These are phyloP conservation scores for Toxotes chatareus DNA, from an alignment of 2,113 vertebrate genomes.

Conservation along the genomic window DNA sequence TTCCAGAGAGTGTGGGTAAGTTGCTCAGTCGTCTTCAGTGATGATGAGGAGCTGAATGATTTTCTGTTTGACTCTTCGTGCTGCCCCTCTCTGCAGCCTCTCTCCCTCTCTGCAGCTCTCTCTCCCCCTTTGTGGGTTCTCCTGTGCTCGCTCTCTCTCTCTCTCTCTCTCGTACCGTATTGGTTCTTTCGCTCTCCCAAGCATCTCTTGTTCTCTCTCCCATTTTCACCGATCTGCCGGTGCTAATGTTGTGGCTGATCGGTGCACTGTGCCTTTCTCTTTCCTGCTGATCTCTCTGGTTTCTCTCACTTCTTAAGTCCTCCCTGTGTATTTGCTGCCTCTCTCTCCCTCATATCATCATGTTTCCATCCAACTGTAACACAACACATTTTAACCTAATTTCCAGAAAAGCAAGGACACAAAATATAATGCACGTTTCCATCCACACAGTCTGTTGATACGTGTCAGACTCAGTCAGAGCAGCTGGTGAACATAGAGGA, in stretches of 20 bases:
- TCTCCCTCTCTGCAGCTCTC: constrained; percentile 37
- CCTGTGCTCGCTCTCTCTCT: constrained; percentile 27
- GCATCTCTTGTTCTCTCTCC: not conserved
- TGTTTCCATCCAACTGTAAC: too few relatives aligned
- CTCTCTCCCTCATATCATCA: not conserved
- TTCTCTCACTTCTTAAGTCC: not conserved
- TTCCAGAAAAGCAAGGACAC: too few relatives aligned
- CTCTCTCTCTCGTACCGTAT: constrained; percentile 30
- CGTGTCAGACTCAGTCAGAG: too few relatives aligned
- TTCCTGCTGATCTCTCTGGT: not conserved
- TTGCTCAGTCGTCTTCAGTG: constrained; percentile 37
- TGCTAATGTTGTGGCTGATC: too few relatives aligned
- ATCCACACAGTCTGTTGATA: too few relatives aligned
- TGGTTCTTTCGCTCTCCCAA: constrained; percentile 15
- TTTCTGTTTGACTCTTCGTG: constrained; percentile 28
- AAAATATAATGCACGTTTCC: too few relatives aligned
- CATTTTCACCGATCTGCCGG: not conserved
- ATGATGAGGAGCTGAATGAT: constrained; percentile 40
- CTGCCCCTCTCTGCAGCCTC: constrained; percentile 32
- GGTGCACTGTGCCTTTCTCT: not conserved
- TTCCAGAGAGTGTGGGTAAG: constrained; percentile 27
- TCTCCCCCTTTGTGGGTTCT: not conserved
- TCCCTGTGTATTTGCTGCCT: not conserved
- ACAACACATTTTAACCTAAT: too few relatives aligned
- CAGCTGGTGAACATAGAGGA: too few relatives aligned